phyloP scores from a whole-genome alignment of 2,888 invertebrate species.

The Linnaemya tessellans region DNA sequence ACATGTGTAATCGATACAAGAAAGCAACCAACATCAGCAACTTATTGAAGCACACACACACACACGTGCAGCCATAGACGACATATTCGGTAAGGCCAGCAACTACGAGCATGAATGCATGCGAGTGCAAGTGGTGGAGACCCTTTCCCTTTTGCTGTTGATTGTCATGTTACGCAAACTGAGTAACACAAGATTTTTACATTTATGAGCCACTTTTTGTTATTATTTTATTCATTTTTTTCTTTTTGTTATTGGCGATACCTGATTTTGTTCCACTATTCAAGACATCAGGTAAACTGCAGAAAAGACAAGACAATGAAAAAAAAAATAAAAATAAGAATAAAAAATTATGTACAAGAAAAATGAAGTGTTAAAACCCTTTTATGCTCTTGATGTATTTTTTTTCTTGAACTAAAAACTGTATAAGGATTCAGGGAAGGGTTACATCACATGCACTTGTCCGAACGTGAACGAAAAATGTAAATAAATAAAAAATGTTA shows the following conservation, averaged over 20 bases:
- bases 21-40: conserved; percentile 47
- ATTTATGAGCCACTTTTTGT: conserved; percentile 61
- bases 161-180: conserved; percentile 68
- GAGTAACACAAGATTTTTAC: conserved; percentile 70
- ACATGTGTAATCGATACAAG: conserved; percentile 71
- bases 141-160: conserved; percentile 52
- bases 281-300: conserved; percentile 54
- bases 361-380: conserved; percentile 70
- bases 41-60: conserved; percentile 18
- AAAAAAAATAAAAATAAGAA: background rate
- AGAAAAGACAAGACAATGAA: conserved; percentile 42
- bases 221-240: background rate
- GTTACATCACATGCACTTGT: conserved; percentile 71
- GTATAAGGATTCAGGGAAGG: conserved; percentile 65
- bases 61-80: background rate
- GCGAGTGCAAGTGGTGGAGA: conserved; percentile 43
- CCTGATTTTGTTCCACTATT: conserved; percentile 41
- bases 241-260: conserved; percentile 47
- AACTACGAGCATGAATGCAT: background rate
- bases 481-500: conserved; percentile 1
- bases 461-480: conserved; percentile 43
- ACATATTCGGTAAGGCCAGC: conserved; percentile 11
- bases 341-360: conserved; percentile 1
- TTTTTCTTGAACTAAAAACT: conserved; percentile 11
- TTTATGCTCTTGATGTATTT: conserved; percentile 26